Percentiles rank a stretch among this genome's conserved stretches.
Conservation (phyloP, 1,140 invertebrate species). For the Drosophila ogumai region DNA sequence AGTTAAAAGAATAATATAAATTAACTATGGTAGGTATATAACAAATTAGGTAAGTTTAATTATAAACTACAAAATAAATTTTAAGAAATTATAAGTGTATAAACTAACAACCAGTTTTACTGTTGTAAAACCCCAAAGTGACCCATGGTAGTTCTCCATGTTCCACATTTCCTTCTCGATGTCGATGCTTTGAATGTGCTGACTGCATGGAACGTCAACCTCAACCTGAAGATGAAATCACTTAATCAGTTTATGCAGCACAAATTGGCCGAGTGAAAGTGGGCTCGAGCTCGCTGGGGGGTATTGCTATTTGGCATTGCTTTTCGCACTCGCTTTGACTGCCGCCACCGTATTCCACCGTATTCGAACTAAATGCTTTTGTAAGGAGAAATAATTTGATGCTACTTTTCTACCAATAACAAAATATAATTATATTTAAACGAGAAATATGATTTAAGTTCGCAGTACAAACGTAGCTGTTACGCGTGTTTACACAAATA, state of each 20-base stretch:
- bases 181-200: conserved; percentile 12
- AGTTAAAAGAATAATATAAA: neutral
- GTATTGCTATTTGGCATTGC: conserved; percentile 15
- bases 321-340: conserved; percentile 8
- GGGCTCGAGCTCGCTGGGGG: conserved; percentile 9
- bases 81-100: neutral
- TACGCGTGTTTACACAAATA: too few relatives aligned
- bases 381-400: conserved; percentile 67
- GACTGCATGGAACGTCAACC: conserved; percentile 11
- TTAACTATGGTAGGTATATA: neutral
- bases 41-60: too few relatives aligned
- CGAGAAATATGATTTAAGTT: neutral
- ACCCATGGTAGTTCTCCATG: conserved; percentile 10
- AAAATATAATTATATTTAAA: conserved; percentile 4
- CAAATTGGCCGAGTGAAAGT: conserved; percentile 22
- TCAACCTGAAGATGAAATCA: conserved; percentile 55
- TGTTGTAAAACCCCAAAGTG: conserved; percentile 7
- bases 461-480: neutral
- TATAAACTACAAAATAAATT: too few relatives aligned
- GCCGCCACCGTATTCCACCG: conserved; percentile 1
- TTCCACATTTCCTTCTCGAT: neutral
- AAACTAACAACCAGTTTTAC: neutral
- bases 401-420: conserved; percentile 1
- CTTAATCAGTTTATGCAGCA: conserved; percentile 69
- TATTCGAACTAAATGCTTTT: conserved; percentile 61